Conservation (phyloP, 2,888 invertebrate species). For the Orgyia antiqua region DNA sequence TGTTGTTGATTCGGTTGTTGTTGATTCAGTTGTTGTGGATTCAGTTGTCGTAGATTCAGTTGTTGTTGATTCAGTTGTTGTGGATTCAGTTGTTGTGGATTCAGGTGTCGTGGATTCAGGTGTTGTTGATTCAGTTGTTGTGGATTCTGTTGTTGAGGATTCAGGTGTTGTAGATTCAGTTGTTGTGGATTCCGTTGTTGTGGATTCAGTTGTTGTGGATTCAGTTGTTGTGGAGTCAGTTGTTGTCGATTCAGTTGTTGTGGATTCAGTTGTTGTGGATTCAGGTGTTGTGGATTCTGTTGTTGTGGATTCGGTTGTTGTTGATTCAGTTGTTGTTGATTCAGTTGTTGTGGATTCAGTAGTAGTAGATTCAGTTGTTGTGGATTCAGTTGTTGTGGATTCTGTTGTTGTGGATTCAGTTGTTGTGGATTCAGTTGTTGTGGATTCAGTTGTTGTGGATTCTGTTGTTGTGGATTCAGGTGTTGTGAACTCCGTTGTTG, state of each 20-base stretch:
- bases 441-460: not conserved
- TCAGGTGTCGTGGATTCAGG: not conserved
- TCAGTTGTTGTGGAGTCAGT: no score
- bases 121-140: not conserved
- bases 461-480: conserved; percentile 1
- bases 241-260: not conserved
- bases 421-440: not conserved
- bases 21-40: not conserved
- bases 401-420: not conserved
- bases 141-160: not conserved
- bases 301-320: conserved; percentile 5
- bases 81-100: not conserved
- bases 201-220: not conserved
- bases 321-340: conserved; percentile 2
- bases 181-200: not conserved
- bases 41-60: conserved; percentile 1
- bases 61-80: conserved; percentile 2
- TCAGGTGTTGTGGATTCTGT: conserved; percentile 3
- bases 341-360: conserved; percentile 2
- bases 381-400: not conserved
- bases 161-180: conserved; percentile 3
- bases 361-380: not conserved
- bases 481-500: conserved; percentile 3
- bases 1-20: not conserved
- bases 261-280: conserved; percentile 1